Base-by-base conservation (phyloP, 2,888 invertebrate genomes). In the Mythimna pallens region DNA sequence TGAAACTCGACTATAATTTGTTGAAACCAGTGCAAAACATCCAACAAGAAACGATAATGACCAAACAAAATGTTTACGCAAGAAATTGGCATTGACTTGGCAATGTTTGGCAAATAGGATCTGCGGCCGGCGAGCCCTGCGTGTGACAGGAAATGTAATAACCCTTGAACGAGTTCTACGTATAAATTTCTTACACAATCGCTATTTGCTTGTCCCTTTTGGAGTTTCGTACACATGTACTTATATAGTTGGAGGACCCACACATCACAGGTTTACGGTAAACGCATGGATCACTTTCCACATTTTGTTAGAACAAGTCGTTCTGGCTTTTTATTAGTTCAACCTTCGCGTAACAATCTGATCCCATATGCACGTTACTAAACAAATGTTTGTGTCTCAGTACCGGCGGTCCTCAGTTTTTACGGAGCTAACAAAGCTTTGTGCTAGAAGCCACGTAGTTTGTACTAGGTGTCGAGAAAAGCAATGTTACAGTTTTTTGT, bases 81-180 rank as follows among this genome's bases (percentile, higher is more conserved):
- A 93, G 91, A 92, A 93, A 94, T 93, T 92, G 92, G 90, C 91
- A 90, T 92, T 89, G 91, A 91, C 90, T 90, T 85, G 89, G 89
- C 92, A 89, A 93, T 94, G 93, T 94, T 94, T 94, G 92, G 92
- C 93, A 93, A 94, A 93, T 93, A 92, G 90, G 91, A 90, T 89
- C 90, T 90, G 91, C 88, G 93, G 92, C 88, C 89, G 92, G 86
- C 86, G 80, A 76, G 82, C 78, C 88, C 90, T 93, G 94, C 90
- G 90, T 93, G 93, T 94, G 94, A 94, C 94, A 92, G 92, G 94
- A 94, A 94, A 94, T 93, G 93, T 94, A 94, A 94, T 93, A 94
- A 92, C 94, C 92, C 92, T 89, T 89, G 90, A 92, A 92, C 91
- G 92, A 92, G 89, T 88, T 89, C 89, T 89, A 91, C 92, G 91